Base-by-base conservation (phyloP, 1,140 invertebrate species). In the Trichonephila clavipes region DNA sequence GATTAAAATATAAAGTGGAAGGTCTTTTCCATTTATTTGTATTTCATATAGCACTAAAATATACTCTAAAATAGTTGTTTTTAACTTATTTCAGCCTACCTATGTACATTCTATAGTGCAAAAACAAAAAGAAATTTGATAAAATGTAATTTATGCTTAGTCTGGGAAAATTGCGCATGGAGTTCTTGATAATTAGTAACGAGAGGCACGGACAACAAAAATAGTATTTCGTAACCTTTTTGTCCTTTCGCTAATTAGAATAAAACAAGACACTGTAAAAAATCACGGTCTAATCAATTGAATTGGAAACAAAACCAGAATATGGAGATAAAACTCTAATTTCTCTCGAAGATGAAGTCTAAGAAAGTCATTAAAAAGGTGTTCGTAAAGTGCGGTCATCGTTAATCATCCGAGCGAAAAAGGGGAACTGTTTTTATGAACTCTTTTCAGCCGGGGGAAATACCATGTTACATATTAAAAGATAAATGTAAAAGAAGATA, bases 301-400 rank as follows among this genome's bases (percentile, higher is more conserved):
- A 77, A 77, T 34, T 77, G 72, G 34, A 77, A 77, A 77, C 72
- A 28, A 3, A 77, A 77, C 72, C 28, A 77, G 72, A 77, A 77
- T 77, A 77, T 77, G 72, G 34, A 77, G 72, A 77, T 77, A 77
- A 77, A 77, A 34, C 72, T 77, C 72, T 77, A 40, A 77, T 40
- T 77, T 16, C 34, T 40, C 34, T 40, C 72, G 72, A 77, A 77
- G 72, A 77, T 34, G 28, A 77, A 77, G 72, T 34, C 51, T 77
- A 77, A 40, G 72, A 77, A 77, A 77, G 72, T 77, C 72, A 77
- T 77, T 77, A 77, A 77, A 34, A 34, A 77, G 14, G 72, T 77
- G 72, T 77, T 40, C 14, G 72, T 18, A 77, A 77, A 77, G 72
- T 14, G 16, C 72, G 28, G 28, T 34, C 72, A 34, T 77, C 72